These are phyloP conservation scores for Clarias laeviceps DNA, from an alignment of 2,797 vertebrate genomes.

Conservation along the genomic window DNA sequence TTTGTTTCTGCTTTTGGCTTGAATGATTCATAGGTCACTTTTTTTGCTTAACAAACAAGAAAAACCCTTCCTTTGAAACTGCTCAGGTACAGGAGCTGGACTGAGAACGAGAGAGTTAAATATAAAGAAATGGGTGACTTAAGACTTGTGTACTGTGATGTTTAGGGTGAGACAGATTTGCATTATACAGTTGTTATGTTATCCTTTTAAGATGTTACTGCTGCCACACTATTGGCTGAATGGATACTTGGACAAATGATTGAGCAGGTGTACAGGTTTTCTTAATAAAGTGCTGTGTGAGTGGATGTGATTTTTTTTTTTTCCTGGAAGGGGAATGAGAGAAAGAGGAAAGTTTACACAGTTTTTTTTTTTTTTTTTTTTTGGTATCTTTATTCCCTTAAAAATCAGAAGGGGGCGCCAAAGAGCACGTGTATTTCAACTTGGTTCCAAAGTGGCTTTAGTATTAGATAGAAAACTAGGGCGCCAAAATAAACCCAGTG, in stretches of 20 bases:
- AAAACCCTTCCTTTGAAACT: too few relatives aligned
- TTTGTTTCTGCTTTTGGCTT: too few relatives aligned
- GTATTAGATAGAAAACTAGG: not conserved
- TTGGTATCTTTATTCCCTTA: not conserved
- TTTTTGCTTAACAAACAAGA: too few relatives aligned
- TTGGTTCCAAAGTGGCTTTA: not conserved
- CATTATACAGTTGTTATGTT: too few relatives aligned
- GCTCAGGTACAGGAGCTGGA: too few relatives aligned
- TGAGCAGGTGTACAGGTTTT: not conserved
- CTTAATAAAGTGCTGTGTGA: not conserved
- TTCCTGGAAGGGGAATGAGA: not conserved
- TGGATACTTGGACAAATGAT: not conserved
- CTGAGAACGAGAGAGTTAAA: too few relatives aligned
- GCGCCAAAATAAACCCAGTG: not conserved
- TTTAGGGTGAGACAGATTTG: too few relatives aligned
- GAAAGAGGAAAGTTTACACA: not conserved
- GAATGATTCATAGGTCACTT: too few relatives aligned
- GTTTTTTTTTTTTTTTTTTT: too few relatives aligned
- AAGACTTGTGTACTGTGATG: too few relatives aligned
- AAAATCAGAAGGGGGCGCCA: conserved; percentile 28
- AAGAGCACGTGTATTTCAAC: not conserved
- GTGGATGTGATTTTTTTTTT: not conserved
- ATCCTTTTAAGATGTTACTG: not conserved
- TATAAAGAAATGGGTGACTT: too few relatives aligned
- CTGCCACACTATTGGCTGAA: not conserved